Percentiles rank a stretch among this genome's conserved stretches.
These are phyloP conservation scores for Poecile atricapillus DNA, from an alignment of 2,113 vertebrate genomes.

Conservation along the genomic window DNA sequence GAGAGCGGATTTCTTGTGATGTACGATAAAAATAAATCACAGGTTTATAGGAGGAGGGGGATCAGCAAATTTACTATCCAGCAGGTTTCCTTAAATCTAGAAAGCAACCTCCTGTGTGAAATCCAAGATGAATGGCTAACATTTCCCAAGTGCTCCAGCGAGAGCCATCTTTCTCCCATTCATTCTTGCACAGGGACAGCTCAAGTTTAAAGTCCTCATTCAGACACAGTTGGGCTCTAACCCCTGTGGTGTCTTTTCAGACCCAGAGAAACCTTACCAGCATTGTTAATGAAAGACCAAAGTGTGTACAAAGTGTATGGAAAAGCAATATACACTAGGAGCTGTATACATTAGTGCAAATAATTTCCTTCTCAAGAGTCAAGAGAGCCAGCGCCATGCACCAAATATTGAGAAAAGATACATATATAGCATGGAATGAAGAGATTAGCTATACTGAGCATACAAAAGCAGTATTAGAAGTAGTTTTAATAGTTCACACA, in stretches of 20 bases:
- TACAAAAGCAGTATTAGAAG: neutral
- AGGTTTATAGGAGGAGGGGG: neutral
- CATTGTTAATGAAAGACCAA: neutral
- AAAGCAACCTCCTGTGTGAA: constrained; percentile 35
- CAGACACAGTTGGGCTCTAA: constrained; percentile 3
- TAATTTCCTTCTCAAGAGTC: neutral
- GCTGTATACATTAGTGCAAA: neutral
- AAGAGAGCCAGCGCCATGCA: neutral
- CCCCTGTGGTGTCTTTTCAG: neutral
- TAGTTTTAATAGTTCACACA: neutral
- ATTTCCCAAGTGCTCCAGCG: constrained; percentile 34
- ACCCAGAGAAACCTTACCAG: neutral
- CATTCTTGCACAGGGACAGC: constrained; percentile 21
- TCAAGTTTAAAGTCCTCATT: constrained; percentile 34
- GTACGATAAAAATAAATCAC: neutral
- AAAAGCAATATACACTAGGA: neutral
- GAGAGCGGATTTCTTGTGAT: neutral
- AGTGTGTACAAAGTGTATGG: neutral
- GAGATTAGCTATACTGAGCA: neutral
- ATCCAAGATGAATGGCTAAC: constrained; percentile 37
- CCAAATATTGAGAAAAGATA: neutral
- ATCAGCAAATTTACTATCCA: constrained; percentile 38
- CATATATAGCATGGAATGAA: neutral
- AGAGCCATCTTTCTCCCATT: constrained; percentile 40
- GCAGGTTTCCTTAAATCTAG: constrained; percentile 28